Conservation (phyloP, 1,140 invertebrate species). For the Nymphalis io region DNA sequence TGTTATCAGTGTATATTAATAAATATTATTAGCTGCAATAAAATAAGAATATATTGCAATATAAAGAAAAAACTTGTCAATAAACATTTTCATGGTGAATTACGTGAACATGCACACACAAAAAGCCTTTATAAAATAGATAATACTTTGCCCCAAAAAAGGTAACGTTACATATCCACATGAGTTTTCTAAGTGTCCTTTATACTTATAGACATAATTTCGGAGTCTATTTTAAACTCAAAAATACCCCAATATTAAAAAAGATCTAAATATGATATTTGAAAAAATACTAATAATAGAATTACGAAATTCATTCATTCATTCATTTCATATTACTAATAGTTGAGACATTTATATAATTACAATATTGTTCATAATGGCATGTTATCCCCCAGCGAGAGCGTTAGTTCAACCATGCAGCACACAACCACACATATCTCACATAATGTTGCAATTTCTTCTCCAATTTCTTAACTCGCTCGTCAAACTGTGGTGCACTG, state of each 20-base stretch:
- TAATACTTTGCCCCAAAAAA: neutral
- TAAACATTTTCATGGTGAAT: neutral
- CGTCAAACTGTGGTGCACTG: constrained; percentile 72
- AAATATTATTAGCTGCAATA: neutral
- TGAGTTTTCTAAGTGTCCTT: neutral
- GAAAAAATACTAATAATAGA: no score
- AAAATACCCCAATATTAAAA: neutral
- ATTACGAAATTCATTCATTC: no score
- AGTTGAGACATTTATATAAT: neutral
- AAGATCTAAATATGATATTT: neutral
- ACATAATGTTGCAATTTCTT: constrained; percentile 71
- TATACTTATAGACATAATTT: neutral
- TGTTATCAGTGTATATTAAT: neutral
- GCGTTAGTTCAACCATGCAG: constrained; percentile 59
- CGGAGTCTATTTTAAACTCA: neutral
- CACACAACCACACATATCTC: constrained; percentile 65
- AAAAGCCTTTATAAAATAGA: neutral
- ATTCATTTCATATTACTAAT: no score
- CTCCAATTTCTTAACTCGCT: constrained; percentile 67
- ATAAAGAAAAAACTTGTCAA: neutral
- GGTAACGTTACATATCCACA: neutral
- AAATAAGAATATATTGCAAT: constrained; percentile 2
- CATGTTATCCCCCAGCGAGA: neutral
- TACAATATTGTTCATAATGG: neutral
- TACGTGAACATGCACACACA: constrained; percentile 21